Base-by-base conservation (phyloP, 2,888 invertebrate genomes). In the Xylota segnis region DNA sequence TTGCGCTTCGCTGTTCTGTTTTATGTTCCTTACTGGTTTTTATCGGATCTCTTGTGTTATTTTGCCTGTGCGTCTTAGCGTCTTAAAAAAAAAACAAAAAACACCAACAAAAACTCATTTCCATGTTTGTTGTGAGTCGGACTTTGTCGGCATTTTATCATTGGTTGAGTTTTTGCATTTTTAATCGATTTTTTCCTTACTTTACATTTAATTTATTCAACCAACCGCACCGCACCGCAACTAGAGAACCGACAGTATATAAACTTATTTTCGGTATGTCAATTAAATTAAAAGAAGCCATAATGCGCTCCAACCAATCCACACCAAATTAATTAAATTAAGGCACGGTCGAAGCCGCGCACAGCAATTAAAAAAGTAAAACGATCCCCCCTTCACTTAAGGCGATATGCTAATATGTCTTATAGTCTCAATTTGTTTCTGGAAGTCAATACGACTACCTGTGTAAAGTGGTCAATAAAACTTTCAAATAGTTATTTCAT, bases 81-180 rank as follows among this genome's bases (percentile, higher is more conserved):
- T 43, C 58, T 1, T 0, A 34, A 34, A 34, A 34, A 34, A 34
- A 34, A 34, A 34, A 34, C 16, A 47, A 47, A 16, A 50, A 56
- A 56, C n/a, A 32, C 7, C 29, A 6, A 32, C 12, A 54, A 29
- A 27, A 58, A 9, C 71, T 18, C 43, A 75, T 81, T 81, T 79
- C 59, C 65, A 81, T 84, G 63, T 84, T 45, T 37, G 65, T 47
- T 37, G 40, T 23, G 63, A 9, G 63, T 70, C 54, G 75, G 75
- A 74, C 83, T 84, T 84, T 84, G 84, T 81, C 84, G 84, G 81
- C 75, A 84, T 59, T 84, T 81, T 81, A 66, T 81, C 75, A 84
- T 81, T 84, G 81, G 84, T 50, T 40, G 58, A 79, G 68, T 71
- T 70, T 84, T 84, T 84, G 74, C 59, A 81, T 84, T 81, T 75